phyloP scores from a whole-genome alignment of 2,888 invertebrate genomes.

The Pemphredon lugubris region DNA sequence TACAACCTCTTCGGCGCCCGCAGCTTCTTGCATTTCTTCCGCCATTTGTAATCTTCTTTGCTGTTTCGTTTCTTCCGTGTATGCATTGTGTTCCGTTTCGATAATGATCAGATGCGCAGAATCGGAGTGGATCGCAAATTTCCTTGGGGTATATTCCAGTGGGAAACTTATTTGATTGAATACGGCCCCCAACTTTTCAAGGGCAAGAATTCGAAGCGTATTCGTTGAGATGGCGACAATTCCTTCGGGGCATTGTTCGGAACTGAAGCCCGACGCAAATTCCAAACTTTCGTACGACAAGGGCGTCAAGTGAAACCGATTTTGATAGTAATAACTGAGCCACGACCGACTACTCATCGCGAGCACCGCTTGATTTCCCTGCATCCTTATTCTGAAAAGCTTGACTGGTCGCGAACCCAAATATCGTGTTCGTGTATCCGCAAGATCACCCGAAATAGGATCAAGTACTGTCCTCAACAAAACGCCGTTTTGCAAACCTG shows the following conservation, averaged over 20 bases:
- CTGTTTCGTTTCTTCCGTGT: slow-evolving; percentile 97
- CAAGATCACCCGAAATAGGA: slow-evolving; percentile 97
- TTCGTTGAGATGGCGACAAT: slow-evolving; percentile 99
- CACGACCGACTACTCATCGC: slow-evolving; percentile 99
- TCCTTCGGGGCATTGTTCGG: slow-evolving; percentile 99
- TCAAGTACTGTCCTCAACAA: slow-evolving; percentile 96
- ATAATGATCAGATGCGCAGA: slow-evolving; percentile 94
- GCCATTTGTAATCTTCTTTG: slow-evolving; percentile 98
- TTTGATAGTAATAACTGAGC: slow-evolving; percentile 99
- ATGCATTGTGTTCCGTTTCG: slow-evolving; percentile 99
- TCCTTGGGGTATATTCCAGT: slow-evolving; percentile 96
- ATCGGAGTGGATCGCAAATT: slow-evolving; percentile 96
- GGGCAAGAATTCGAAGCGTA: slow-evolving; percentile 96
- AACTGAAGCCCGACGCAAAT: slow-evolving; percentile 97
- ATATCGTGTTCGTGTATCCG: slow-evolving; percentile 98
- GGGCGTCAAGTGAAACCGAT: slow-evolving; percentile 96
- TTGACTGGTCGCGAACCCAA: slow-evolving; percentile 97
- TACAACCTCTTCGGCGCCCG: slow-evolving; percentile 97
- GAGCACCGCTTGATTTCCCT: slow-evolving; percentile 97
- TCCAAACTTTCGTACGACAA: slow-evolving; percentile 98
- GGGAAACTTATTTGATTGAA: slow-evolving; percentile 98
- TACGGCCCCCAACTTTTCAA: slow-evolving; percentile 98
- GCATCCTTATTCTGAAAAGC: slow-evolving; percentile 96
- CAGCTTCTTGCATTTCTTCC: slow-evolving; percentile 98
- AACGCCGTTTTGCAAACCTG: slow-evolving; percentile 95